Conservation (phyloP, 2,888 invertebrate genomes). For the Machimus rusticus region DNA sequence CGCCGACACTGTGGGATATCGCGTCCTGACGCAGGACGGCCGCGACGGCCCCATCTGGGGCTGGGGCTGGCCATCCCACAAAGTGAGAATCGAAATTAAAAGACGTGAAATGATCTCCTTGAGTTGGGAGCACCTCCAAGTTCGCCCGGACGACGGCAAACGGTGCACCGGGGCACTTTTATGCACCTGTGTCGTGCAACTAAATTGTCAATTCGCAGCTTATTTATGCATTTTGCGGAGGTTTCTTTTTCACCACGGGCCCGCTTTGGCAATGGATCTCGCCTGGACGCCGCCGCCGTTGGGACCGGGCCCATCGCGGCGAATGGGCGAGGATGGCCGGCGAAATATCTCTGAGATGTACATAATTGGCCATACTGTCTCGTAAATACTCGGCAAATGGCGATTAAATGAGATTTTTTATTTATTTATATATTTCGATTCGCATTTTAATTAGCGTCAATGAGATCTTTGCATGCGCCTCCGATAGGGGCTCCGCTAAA, state of each 20-base stretch:
- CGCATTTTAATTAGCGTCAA: slow-evolving; percentile 47
- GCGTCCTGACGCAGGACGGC: not conserved
- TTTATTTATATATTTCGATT: slow-evolving; percentile 45
- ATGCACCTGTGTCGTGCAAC: slow-evolving; percentile 42
- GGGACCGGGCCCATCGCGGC: not conserved
- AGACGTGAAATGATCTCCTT: slow-evolving; percentile 13
- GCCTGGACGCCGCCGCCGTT: not conserved
- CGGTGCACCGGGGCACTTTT: slow-evolving; percentile 21
- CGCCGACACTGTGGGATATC: not conserved
- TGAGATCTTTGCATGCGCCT: slow-evolving; percentile 31
- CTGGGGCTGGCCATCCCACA: slow-evolving; percentile 4
- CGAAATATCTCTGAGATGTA: slow-evolving; percentile 25
- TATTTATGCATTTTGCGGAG: slow-evolving; percentile 39
- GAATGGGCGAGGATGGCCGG: slow-evolving; percentile 22
- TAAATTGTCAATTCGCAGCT: slow-evolving; percentile 36
- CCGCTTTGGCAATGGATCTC: slow-evolving; percentile 12
- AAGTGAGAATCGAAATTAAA: slow-evolving; percentile 42
- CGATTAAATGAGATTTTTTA: slow-evolving; percentile 42
- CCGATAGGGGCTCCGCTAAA: slow-evolving; percentile 5
- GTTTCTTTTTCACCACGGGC: slow-evolving; percentile 7
- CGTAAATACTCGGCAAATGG: slow-evolving; percentile 40
- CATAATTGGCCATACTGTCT: slow-evolving; percentile 43
- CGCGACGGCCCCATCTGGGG: not conserved
- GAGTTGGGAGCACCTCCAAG: not conserved
- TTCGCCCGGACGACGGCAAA: not conserved